Base-by-base conservation (phyloP, 1,140 invertebrate species). In the Metopolophium dirhodum region DNA sequence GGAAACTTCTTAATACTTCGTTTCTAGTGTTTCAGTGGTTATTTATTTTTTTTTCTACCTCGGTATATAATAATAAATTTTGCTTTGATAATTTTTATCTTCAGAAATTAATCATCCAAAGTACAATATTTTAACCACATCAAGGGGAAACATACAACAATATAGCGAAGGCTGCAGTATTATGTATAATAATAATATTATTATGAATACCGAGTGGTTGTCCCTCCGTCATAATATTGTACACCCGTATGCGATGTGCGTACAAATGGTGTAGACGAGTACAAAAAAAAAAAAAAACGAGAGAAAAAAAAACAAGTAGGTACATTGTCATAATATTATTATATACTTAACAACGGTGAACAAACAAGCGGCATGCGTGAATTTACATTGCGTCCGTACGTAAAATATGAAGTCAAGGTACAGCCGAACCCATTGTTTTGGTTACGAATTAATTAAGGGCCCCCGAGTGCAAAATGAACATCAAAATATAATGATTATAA, bases 111-210 rank as follows among this genome's bases (percentile, higher is more conserved):
- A 89, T 89, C 49, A 57, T 89, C 49, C 49, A 23, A 37, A 89
- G 87, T 57, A 89, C n/a, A 89, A 89, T 54, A 57, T 57, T 89
- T 54, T 54, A 89, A 89, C 87, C 49, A 30, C 87, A 89, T 89
- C 87, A 89, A 89, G 51, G 20, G 45, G 11, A 89, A 89, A 88
- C 45, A 35, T 47, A 49, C 8, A 54, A 89, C 35, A 57, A 49
- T 87, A 87, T n/a, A 49, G 30, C 20, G 49, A 47, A 49, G 11
- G 4, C 26, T 35, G 45, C 41, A 3, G 41, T n/a, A 23, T 49
- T 85, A 41, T 30, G 30, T 41, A 41, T 41, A 41, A 41, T 41
- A 41, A 41, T 51, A 47, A 49, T 88, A 49, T 51, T 49, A 88
- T 7, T 51, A 47, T 49, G 45, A 49, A 47, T 87, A 47, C 85